phyloP scores from a whole-genome alignment of 1,140 invertebrate genomes.

The Orius laevigatus region DNA sequence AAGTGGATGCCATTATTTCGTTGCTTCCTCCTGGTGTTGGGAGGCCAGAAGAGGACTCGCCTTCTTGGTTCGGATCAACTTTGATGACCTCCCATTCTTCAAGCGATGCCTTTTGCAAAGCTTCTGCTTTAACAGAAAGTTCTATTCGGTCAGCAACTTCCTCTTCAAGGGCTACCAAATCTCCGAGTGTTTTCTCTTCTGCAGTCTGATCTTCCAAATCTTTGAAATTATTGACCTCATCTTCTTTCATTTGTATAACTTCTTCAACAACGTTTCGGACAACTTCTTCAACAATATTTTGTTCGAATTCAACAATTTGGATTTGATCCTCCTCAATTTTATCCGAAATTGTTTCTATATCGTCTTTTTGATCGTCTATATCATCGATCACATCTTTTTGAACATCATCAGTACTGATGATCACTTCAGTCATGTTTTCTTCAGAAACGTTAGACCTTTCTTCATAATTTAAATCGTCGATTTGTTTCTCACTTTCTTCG shows the following conservation, averaged over 20 bases:
- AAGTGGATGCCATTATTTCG: no score
- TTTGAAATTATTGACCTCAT: no score
- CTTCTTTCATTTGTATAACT: constrained; percentile 15
- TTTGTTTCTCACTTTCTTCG: neutral
- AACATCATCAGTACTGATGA: constrained; percentile 4
- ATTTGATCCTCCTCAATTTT: constrained; percentile 17
- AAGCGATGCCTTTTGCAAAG: constrained; percentile 5
- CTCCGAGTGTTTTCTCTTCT: constrained; percentile 5
- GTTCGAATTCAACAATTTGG: constrained; percentile 10
- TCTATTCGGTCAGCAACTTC: constrained; percentile 4
- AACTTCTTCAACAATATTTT: constrained; percentile 3
- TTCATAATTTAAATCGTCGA: neutral
- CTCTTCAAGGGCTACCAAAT: constrained; percentile 2
- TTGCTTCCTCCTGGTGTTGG: no score
- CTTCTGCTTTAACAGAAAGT: constrained; percentile 1
- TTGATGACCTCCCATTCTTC: constrained; percentile 17
- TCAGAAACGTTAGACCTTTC: neutral
- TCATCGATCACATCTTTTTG: constrained; percentile 16
- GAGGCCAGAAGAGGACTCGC: neutral
- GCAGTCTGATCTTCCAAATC: no score
- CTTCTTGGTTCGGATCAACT: constrained; percentile 15
- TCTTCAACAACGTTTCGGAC: constrained; percentile 19
- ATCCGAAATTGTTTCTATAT: constrained; percentile 18
- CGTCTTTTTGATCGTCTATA: no score
- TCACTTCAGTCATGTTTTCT: constrained; percentile 1